Evolutionary conservation across 1,140 invertebrate genomes (phyloP), one percentile per base, ranked within the genome.

Genomic region (Condylostylus longicornis): DNA sequence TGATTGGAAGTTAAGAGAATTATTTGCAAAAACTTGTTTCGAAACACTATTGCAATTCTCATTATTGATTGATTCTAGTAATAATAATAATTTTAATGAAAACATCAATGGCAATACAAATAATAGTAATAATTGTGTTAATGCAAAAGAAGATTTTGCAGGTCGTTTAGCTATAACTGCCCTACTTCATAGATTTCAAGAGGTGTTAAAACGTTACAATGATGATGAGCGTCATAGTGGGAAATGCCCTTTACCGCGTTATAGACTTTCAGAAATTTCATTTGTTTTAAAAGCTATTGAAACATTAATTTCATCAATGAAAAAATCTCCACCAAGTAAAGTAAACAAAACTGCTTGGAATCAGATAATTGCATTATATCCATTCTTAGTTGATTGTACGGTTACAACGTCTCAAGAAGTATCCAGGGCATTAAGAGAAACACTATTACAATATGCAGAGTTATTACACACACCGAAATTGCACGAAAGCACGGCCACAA

Each of bases 241-340:
- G 40, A 91, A 90, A 60, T 87, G 83, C 62, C 85, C 84, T 1
- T 63, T 94, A 37, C 85, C 89, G 10, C 82, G 85, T 84, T 89
- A 63, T 35, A 71, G 90, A 38, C 68, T 95, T 35, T 90, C 89
- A 4, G 93, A 97, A 66, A 91, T 96, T 58, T 87, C 88, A 25
- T 95, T 94, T 64, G 90, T 95, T n/a, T 58, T 97, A 19, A 91
- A 95, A 66, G 91, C 91, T 29, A 78, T 96, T 33, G 84, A 88
- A 8, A 94, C 91, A 1, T 66, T 97, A 14, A 76, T 94, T 3
- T 74, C 83, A 17, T 90, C 89, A 6, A 74, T 96, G 60, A 91
- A 95, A 63, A 88, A 88, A 54, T 86, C 88, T 32, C 82, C 87
- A 18, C 70, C 76, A 33, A 76, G 74, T 22, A 87, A 86, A 71